These are phyloP conservation scores for Anthrax anthrax DNA, from an alignment of 2,888 invertebrate species.

Conservation along the genomic window DNA sequence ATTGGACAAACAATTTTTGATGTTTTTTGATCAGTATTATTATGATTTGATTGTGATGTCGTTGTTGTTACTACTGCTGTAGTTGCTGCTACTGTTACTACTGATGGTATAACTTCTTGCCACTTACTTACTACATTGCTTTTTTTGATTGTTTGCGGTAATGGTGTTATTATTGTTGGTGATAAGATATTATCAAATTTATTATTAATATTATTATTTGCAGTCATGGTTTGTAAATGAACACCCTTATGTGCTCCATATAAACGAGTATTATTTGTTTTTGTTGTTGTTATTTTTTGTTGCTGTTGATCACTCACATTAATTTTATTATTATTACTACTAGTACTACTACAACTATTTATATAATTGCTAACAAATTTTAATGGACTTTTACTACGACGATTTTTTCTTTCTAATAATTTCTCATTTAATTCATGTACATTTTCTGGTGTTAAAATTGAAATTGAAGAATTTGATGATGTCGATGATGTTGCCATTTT, in stretches of 20 bases:
- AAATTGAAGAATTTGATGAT: slow-evolving; percentile 21
- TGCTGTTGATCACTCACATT: too few species aligned
- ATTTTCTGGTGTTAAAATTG: slow-evolving; percentile 30
- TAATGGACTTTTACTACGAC: not conserved
- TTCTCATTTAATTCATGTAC: slow-evolving; percentile 28
- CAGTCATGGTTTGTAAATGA: not conserved
- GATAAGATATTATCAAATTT: slow-evolving; percentile 2
- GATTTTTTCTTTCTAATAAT: slow-evolving; percentile 13
- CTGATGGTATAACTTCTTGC: not conserved
- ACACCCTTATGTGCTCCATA: not conserved
- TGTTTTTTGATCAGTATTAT: not conserved
- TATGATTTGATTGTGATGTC: not conserved
- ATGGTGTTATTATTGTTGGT: not conserved
- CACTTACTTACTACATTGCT: not conserved
- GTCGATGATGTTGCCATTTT: slow-evolving; percentile 5
- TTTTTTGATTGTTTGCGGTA: not conserved
- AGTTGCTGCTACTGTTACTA: not conserved
- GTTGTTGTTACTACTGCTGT: not conserved
- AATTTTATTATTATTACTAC: too few species aligned
- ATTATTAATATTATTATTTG: not conserved
- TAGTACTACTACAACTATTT: not conserved
- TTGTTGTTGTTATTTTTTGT: too few species aligned
- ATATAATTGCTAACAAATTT: not conserved
- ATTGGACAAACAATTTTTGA: slow-evolving; percentile 3
- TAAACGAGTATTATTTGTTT: too few species aligned